Evolutionary conservation across 2,888 invertebrate species (phyloP).

Genomic region (Portevinia maculata): DNA sequence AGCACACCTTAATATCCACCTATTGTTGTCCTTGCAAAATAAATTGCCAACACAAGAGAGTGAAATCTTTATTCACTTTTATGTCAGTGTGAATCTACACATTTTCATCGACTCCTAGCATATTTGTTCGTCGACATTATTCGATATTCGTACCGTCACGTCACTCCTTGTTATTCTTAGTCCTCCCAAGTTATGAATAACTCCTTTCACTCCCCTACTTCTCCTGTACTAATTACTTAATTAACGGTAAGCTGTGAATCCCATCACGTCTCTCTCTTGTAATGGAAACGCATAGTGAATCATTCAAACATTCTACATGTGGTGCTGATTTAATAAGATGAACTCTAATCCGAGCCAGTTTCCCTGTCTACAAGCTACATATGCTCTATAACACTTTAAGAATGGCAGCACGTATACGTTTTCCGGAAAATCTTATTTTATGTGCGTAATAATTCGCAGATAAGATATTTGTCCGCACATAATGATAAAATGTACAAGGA

Average conservation of each 20-base stretch:
- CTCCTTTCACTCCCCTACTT: neutral
- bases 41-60: too few relatives aligned
- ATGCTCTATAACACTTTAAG: constrained; percentile 35
- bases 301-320: neutral
- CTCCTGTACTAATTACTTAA: constrained; percentile 45
- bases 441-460: constrained; percentile 48
- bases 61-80: too few relatives aligned
- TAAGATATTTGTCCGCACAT: constrained; percentile 9
- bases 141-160: constrained; percentile 32
- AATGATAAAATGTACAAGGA: neutral
- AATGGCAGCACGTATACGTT: constrained; percentile 52
- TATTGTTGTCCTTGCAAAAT: too few relatives aligned
- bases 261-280: constrained; percentile 19
- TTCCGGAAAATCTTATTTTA: constrained; percentile 52
- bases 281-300: constrained; percentile 13
- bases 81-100: too few relatives aligned
- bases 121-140: neutral
- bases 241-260: constrained; percentile 48
- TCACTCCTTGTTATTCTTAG: constrained; percentile 8
- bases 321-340: neutral
- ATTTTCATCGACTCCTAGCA: too few relatives aligned
- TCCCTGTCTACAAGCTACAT: neutral
- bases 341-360: too few relatives aligned
- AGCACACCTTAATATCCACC: too few relatives aligned
- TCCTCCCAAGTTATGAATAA: constrained; percentile 5